A percentile compares a stretch with the other conserved stretches of the same genome.
Evolutionary conservation across 2,113 vertebrate genomes (phyloP).

Genomic region (Lepus europaeus): DNA sequence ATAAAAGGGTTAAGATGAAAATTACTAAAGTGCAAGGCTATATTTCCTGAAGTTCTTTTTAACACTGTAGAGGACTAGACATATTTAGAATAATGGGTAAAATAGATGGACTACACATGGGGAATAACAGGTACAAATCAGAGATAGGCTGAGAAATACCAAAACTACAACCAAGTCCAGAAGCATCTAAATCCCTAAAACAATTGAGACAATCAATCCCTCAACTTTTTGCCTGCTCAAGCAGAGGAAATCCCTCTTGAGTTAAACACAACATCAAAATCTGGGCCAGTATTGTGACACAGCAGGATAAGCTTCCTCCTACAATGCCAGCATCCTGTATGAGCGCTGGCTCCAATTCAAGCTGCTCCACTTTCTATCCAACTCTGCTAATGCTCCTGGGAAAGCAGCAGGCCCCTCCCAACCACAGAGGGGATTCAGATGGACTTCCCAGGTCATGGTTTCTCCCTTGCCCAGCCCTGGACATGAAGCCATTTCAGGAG

Average conservation of each 20-base stretch:
- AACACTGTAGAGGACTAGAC: neutral
- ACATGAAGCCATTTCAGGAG: no score
- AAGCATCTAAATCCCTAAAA: neutral
- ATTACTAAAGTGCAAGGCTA: neutral
- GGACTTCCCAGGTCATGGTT: no score
- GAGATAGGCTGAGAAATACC: neutral
- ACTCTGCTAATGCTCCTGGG: no score
- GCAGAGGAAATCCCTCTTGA: neutral
- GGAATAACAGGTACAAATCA: neutral
- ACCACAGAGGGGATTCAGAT: no score
- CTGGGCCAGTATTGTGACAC: no score
- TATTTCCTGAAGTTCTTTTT: neutral
- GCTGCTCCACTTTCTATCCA: no score
- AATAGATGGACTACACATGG: neutral
- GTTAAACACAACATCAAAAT: neutral
- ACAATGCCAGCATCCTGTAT: no score
- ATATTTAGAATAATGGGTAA: neutral
- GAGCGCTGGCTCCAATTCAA: no score
- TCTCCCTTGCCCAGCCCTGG: no score
- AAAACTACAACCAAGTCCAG: neutral
- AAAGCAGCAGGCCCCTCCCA: no score
- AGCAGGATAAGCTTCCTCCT: no score
- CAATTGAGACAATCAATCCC: neutral
- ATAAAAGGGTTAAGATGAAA: no score
- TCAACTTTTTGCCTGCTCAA: neutral